Percentiles rank a stretch among this genome's conserved stretches.
Evolutionary conservation across 2,888 invertebrate genomes (phyloP).

Genomic region (Fragum sueziense): DNA sequence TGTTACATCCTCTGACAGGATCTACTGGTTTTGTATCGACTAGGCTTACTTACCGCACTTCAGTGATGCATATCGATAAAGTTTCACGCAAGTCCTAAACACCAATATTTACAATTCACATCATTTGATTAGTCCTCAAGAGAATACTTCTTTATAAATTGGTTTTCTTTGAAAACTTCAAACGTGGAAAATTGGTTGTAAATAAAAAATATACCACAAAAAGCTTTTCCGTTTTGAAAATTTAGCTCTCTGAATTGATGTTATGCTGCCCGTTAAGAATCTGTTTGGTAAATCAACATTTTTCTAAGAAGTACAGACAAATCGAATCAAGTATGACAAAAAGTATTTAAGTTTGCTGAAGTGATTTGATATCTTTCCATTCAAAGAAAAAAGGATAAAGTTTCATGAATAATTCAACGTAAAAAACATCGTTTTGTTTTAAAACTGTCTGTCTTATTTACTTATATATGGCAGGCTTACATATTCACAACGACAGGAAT

Average conservation of each 20-base stretch:
- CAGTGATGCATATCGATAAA: slow-evolving; percentile 8
- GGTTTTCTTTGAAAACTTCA: background rate
- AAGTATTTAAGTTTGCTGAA: too few relatives aligned
- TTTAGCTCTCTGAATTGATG: too few relatives aligned
- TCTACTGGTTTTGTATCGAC: background rate
- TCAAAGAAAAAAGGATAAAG: too few relatives aligned
- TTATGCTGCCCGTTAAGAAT: too few relatives aligned
- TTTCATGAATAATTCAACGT: background rate
- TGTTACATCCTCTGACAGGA: background rate
- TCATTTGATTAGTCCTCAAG: background rate
- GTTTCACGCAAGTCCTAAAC: background rate
- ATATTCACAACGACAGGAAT: background rate
- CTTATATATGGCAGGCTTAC: background rate
- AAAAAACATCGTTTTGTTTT: background rate
- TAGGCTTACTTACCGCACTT: background rate
- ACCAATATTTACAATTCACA: background rate
- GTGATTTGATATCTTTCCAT: too few relatives aligned
- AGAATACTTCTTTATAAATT: background rate
- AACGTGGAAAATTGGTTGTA: background rate
- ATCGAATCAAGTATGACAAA: too few relatives aligned
- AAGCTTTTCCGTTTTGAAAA: too few relatives aligned
- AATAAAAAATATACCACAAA: too few relatives aligned
- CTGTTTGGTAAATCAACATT: too few relatives aligned
- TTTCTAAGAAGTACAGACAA: too few relatives aligned
- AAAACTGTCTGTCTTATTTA: background rate